These are phyloP conservation scores for Drosophila leontia DNA, from an alignment of 1,140 invertebrate genomes.

Conservation along the genomic window DNA sequence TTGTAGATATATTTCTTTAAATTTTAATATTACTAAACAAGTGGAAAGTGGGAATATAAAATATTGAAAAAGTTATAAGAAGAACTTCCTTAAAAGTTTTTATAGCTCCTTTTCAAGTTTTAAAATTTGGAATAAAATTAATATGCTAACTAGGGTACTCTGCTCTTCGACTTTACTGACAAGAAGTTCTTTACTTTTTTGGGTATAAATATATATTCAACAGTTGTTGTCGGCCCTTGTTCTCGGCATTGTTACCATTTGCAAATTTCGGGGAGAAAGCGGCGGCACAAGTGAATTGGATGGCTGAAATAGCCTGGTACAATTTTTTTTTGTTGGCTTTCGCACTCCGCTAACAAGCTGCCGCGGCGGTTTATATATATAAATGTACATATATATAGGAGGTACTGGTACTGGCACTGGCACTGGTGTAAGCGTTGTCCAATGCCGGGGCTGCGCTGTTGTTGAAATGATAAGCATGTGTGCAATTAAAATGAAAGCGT, in stretches of 20 bases:
- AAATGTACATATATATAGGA: conserved; percentile 5
- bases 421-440: conserved; percentile 11
- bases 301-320: conserved; percentile 58
- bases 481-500: conserved; percentile 83
- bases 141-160: background rate
- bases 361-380: conserved; percentile 13
- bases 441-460: conserved; percentile 47
- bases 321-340: conserved; percentile 43
- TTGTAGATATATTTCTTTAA: too few relatives aligned
- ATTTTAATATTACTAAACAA: too few relatives aligned
- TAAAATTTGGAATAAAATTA: background rate
- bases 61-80: background rate
- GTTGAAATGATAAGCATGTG: conserved; percentile 83
- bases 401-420: conserved; percentile 10
- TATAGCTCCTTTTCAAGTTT: background rate
- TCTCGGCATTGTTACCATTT: conserved; percentile 44
- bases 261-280: conserved; percentile 52
- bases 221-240: conserved; percentile 62
- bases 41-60: background rate
- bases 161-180: background rate
- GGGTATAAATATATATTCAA: conserved; percentile 61
- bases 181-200: background rate
- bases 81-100: background rate
- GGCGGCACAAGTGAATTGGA: conserved; percentile 64
- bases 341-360: conserved; percentile 62